A percentile compares a stretch with the other conserved stretches of the same genome.
phyloP scores from a whole-genome alignment of 2,888 invertebrate species.

The Caenorhabditis angaria region DNA sequence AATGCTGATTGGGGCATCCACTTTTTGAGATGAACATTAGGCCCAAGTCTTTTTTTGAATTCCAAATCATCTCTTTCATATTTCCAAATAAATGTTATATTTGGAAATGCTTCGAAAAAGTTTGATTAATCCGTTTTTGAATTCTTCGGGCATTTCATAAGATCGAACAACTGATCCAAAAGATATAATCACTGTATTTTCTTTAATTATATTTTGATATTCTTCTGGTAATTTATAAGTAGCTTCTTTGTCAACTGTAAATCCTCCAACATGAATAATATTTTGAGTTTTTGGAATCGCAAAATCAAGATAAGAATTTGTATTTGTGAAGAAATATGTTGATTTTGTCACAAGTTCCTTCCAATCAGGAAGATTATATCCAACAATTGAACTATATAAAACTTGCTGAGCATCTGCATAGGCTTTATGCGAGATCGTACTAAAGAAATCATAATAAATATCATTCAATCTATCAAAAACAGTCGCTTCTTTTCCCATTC shows the following conservation, averaged over 20 bases:
- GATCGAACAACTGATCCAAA: conserved; percentile 36
- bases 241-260: conserved; percentile 1
- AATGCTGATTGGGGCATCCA: conserved; percentile 37
- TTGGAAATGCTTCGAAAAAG: conserved; percentile 16
- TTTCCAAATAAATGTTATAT: conserved; percentile 43
- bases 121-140: conserved; percentile 13
- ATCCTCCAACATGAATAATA: conserved; percentile 17
- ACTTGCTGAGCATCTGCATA: conserved; percentile 1
- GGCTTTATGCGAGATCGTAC: background rate
- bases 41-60: conserved; percentile 14
- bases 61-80: conserved; percentile 35
- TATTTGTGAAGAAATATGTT: conserved; percentile 15
- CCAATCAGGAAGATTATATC: conserved; percentile 13
- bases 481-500: background rate
- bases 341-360: conserved; percentile 18
- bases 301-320: conserved; percentile 20
- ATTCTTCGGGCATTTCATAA: conserved; percentile 29
- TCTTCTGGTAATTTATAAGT: conserved; percentile 8
- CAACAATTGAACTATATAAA: conserved; percentile 3
- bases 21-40: conserved; percentile 20
- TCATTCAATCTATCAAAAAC: conserved; percentile 19
- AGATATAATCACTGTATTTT: conserved; percentile 32
- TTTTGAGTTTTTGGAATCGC: conserved; percentile 14
- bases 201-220: conserved; percentile 24
- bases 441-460: conserved; percentile 10